Evolutionary conservation across 2,888 invertebrate genomes (phyloP), one percentile per base, ranked within the genome.

Genomic region (Selenia dentaria): DNA sequence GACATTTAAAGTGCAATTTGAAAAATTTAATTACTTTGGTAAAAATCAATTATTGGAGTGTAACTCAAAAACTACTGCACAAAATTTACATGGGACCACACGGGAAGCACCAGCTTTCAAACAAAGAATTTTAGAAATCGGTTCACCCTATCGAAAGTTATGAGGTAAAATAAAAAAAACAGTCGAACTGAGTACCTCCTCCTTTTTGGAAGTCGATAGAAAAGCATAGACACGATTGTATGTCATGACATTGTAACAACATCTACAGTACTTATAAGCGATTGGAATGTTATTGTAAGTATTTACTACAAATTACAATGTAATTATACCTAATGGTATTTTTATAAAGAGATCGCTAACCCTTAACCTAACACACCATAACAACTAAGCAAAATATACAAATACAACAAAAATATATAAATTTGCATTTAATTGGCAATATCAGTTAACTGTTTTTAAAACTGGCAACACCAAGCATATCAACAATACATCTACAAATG

Each of bases 261-360:
- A 44, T 55, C 45, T 50, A 51, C 52, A 61, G 65, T 68, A 66
- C 67, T 70, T 75, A 75, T 62, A 46, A 82, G 77, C 80, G 59
- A 79, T 47, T 81, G 82, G 84, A 84, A 84, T 83, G 82, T 78
- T 56, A 44, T 65, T 29, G 1, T 1, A 6, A 8, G 8, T 22
- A 22, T 22, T 54, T 65, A 63, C 65, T 60, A 64, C 62, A 74
- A 74, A 57, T 32, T 64, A 72, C 65, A 68, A 59, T 46, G 3
- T 16, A 16, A 16, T 16, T 3, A 16, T 16, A 50, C 56, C 42
- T 44, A 34, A 51, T 54, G 54, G 52, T 59, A 65, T 59, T 59
- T 56, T 58, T 58, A 63, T 63, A 64, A 65, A 64, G 61, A 62
- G 56, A 59, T 64, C 59, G 41, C 44, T 26, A 46, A 22, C 9